Conservation (phyloP, 1,140 invertebrate genomes). For the Dreissena polymorpha region DNA sequence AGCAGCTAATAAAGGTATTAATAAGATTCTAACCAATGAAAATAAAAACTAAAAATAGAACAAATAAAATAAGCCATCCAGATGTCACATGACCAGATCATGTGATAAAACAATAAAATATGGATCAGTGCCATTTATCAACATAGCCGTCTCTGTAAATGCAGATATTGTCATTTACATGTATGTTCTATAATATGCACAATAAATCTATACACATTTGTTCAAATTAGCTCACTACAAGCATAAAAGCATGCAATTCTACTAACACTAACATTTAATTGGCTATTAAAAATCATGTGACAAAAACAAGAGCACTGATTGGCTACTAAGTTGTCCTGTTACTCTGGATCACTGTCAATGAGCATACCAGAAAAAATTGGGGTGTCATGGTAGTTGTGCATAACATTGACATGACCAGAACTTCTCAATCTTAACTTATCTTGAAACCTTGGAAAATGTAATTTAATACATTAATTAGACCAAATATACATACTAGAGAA, state of each 20-base stretch:
- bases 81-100: neutral
- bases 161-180: neutral
- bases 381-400: too few species aligned
- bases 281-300: slow-evolving; percentile 3
- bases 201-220: neutral
- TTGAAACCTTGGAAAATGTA: too few species aligned
- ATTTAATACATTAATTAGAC: too few species aligned
- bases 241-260: neutral
- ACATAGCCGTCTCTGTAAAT: neutral
- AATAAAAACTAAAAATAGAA: slow-evolving; percentile 48
- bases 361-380: slow-evolving; percentile 42
- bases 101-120: neutral
- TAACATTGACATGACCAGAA: too few species aligned
- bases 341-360: slow-evolving; percentile 19
- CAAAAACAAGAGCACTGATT: neutral
- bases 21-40: slow-evolving; percentile 38
- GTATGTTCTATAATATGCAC: neutral
- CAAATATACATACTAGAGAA: too few species aligned
- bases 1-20: slow-evolving; percentile 34
- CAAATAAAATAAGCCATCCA: slow-evolving; percentile 8
- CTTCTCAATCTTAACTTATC: too few species aligned
- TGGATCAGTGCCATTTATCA: neutral
- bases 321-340: neutral
- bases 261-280: neutral
- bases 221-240: neutral